phyloP scores from a whole-genome alignment of 2,888 invertebrate species.

The Autographa gamma region DNA sequence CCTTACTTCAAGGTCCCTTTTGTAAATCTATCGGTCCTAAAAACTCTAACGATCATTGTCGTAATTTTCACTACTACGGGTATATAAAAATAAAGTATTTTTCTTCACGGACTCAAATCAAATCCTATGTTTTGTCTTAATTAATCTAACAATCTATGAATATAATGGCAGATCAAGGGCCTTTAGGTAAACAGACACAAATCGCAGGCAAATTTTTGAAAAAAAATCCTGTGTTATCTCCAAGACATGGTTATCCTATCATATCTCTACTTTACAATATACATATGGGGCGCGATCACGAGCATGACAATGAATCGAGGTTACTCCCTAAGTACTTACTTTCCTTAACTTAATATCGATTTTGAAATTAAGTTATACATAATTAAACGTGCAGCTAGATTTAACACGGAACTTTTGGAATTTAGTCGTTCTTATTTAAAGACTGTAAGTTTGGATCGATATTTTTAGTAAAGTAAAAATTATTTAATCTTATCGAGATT shows the following conservation, averaged over 20 bases:
- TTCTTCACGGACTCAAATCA: too few species aligned
- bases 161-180: too few species aligned
- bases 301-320: slow-evolving; percentile 68
- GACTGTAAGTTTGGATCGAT: not conserved
- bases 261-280: slow-evolving; percentile 29
- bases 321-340: slow-evolving; percentile 65
- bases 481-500: too few species aligned
- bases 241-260: slow-evolving; percentile 13
- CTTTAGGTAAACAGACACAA: too few species aligned
- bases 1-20: too few species aligned
- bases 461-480: not conserved
- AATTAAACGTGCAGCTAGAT: slow-evolving; percentile 40
- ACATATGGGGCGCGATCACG: slow-evolving; percentile 57
- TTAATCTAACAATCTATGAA: too few species aligned
- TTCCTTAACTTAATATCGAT: slow-evolving; percentile 62
- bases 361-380: slow-evolving; percentile 44
- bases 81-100: too few species aligned
- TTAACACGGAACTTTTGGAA: slow-evolving; percentile 24
- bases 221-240: not conserved
- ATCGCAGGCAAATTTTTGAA: too few species aligned
- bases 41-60: too few species aligned
- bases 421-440: slow-evolving; percentile 15
- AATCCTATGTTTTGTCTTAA: too few species aligned
- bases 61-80: too few species aligned
- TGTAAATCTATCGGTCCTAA: too few species aligned